A percentile compares a stretch with the other conserved stretches of the same genome.
Evolutionary conservation across 2,797 vertebrate species (phyloP).

Genomic region (Sebastes oblongus): DNA sequence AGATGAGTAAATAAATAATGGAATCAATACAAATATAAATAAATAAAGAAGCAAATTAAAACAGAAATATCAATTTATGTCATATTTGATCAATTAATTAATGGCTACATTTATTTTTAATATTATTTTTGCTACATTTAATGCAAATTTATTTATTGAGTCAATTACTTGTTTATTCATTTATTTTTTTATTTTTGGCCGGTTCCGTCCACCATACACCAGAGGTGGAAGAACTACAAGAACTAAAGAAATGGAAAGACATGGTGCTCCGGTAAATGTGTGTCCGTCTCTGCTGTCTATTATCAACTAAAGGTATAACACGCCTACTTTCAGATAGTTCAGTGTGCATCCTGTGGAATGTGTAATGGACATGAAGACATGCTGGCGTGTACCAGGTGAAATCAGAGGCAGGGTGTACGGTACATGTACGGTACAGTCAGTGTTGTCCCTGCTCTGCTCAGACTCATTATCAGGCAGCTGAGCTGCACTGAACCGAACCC

Average conservation of each 20-base stretch:
- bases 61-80: no score
- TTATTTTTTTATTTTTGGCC: no score
- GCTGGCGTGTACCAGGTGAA: neutral
- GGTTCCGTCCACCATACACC: no score
- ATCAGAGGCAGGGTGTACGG: slow-evolving; percentile 41
- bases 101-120: no score
- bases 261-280: neutral
- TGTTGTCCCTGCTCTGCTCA: slow-evolving; percentile 16
- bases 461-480: slow-evolving; percentile 51
- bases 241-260: neutral
- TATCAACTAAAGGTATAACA: neutral
- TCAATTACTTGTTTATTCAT: no score
- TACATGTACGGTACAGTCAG: neutral
- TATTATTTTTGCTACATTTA: no score
- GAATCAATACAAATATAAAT: no score
- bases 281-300: neutral
- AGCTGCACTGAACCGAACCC: slow-evolving; percentile 52
- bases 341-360: neutral
- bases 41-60: no score
- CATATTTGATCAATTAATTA: no score
- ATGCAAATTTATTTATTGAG: no score
- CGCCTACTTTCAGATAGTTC: neutral
- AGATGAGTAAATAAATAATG: no score
- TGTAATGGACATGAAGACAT: neutral
- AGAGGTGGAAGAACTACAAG: no score